Base-by-base conservation (phyloP, 2,797 vertebrate species). In the Mormyrus proboscirostris region DNA sequence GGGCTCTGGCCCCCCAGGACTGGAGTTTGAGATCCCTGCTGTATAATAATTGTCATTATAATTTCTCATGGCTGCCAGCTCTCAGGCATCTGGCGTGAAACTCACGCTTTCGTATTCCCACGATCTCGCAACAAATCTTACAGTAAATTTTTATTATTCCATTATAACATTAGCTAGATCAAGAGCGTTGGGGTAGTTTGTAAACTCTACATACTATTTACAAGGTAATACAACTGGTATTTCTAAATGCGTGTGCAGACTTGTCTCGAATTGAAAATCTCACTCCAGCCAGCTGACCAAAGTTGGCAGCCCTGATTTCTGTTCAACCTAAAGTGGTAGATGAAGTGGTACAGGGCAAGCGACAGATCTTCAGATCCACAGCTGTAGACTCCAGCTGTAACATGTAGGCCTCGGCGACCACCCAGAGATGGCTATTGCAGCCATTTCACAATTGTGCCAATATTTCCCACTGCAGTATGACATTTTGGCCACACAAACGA, bases 361-460 rank as follows among this genome's bases (percentile, higher is more conserved):
- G 9, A 12, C 10, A 12, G 62, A 33, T 33, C 62, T 12, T 59
- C 57, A 22, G 0, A 59, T 22, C n/a, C n/a, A 59, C n/a, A 59
- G 7, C 57, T 22, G 25, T 25, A 33, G 62, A 33, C 65, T 33
- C 29, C 29, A 33, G 29, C 65, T 33, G 65, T 73, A 73, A 73
- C 65, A 73, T 69, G 3, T 14, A 73, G 12, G 62, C 62, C 10
- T 33, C 4, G 62, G 62, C 4, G 62, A 29, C 9, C 62, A 29
- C 65, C 73, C 2, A 6, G 73, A 6, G 73, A 9, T 44, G 73
- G 14, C 73, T 44, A 8, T 44, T 79, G 73, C 38, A 44, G 38
- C 73, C 73, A 79, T 79, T 44, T 79, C 73, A 79, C 38, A 44
- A 79, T 79, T n/a, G 14, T 79, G 73, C 44, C 73, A 79, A 79